phyloP scores from a whole-genome alignment of 2,113 vertebrate species.

The Cyprinodon variegatus region DNA sequence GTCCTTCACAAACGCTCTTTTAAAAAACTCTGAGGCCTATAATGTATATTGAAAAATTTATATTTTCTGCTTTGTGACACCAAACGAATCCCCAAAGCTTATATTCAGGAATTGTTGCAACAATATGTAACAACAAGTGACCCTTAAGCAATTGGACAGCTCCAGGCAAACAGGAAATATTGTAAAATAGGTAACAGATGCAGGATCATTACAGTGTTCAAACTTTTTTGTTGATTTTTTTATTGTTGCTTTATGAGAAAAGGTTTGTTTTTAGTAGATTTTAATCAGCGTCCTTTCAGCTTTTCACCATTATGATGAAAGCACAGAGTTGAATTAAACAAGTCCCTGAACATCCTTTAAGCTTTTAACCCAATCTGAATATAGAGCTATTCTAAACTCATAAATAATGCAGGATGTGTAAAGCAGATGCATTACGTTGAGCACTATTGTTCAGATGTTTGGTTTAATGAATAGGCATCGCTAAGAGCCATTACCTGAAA shows the following conservation, averaged over 20 bases:
- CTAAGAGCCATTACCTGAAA: constrained; percentile 72
- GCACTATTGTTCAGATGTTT: constrained; percentile 72
- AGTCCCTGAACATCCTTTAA: constrained; percentile 62
- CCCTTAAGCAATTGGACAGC: neutral
- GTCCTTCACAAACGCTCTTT: neutral
- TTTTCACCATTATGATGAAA: constrained; percentile 19
- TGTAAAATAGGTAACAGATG: neutral
- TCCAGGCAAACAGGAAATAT: neutral
- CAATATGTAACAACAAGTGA: neutral
- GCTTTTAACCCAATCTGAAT: constrained; percentile 72
- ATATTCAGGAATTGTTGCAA: neutral
- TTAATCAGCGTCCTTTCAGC: constrained; percentile 51
- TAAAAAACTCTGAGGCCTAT: neutral
- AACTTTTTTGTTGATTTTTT: constrained; percentile 6
- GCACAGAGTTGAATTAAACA: constrained; percentile 38
- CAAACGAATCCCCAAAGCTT: neutral
- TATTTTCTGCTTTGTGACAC: neutral
- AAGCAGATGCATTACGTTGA: constrained; percentile 70
- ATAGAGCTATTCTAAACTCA: constrained; percentile 60
- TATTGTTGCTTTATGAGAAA: constrained; percentile 11
- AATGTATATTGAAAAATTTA: neutral
- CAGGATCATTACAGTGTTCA: neutral
- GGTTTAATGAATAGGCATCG: constrained; percentile 73
- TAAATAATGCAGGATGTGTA: constrained; percentile 77
- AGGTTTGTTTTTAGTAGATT: constrained; percentile 26